Evolutionary conservation across 2,888 invertebrate species (phyloP).

Genomic region (Hyalella azteca): DNA sequence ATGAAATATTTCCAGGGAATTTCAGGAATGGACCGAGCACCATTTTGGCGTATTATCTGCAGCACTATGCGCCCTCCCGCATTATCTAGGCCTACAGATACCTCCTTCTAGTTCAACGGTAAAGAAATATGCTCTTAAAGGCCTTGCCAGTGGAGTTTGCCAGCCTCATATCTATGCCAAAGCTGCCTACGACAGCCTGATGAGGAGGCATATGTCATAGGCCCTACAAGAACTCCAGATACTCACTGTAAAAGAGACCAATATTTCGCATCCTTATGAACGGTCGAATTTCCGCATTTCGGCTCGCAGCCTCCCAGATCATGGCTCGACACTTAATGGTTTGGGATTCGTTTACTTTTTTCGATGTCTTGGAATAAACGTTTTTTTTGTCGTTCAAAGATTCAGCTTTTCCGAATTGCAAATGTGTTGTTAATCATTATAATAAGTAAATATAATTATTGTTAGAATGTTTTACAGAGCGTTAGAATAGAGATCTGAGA

Average conservation of each 20-base stretch:
- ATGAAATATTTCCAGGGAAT: background rate
- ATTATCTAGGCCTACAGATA: slow-evolving; percentile 26
- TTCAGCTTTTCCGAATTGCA: too few species aligned
- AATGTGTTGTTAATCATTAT: too few species aligned
- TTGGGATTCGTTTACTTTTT: too few species aligned
- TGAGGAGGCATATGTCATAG: slow-evolving; percentile 11
- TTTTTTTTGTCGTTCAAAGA: too few species aligned
- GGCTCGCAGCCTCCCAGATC: too few species aligned
- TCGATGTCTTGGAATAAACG: too few species aligned
- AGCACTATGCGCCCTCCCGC: too few species aligned
- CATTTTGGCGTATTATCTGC: background rate
- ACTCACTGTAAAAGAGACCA: slow-evolving; percentile 25
- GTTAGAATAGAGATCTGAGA: too few species aligned
- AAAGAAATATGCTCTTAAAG: background rate
- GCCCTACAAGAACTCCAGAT: slow-evolving; percentile 2
- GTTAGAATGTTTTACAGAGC: too few species aligned
- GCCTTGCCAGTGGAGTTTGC: background rate
- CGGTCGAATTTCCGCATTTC: too few species aligned
- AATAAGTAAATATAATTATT: too few species aligned
- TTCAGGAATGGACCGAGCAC: slow-evolving; percentile 10
- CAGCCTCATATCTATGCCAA: background rate
- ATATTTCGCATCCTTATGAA: slow-evolving; percentile 10
- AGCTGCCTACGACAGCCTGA: slow-evolving; percentile 28
- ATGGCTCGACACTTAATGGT: too few species aligned
- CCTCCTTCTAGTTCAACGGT: slow-evolving; percentile 14